A percentile compares a stretch with the other conserved stretches of the same genome.
These are phyloP conservation scores for Torymus texanus DNA, from an alignment of 2,888 invertebrate species.

Conservation along the genomic window DNA sequence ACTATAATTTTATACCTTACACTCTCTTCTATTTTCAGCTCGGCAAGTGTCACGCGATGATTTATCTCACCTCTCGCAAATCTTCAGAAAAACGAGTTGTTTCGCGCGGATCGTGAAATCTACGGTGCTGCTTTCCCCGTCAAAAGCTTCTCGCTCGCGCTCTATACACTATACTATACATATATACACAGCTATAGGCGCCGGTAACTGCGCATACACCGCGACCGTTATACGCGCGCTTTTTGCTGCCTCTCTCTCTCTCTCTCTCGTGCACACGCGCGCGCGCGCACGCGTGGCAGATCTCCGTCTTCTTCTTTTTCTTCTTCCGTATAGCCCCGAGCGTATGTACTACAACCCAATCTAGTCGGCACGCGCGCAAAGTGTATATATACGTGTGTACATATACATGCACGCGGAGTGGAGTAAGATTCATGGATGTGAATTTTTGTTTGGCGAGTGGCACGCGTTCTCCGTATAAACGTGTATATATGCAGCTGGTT, in stretches of 20 bases:
- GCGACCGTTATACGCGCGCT: slow-evolving; percentile 32
- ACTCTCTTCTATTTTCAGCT: too few species aligned
- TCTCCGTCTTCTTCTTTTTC: slow-evolving; percentile 12
- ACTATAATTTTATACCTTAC: too few species aligned
- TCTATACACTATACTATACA: not conserved
- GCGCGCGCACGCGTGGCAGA: not conserved
- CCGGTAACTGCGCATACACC: slow-evolving; percentile 14
- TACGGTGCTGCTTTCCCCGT: not conserved
- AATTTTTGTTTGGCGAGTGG: too few species aligned
- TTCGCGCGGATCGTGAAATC: not conserved
- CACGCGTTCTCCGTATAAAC: too few species aligned
- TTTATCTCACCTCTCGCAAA: not conserved
- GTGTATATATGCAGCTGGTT: too few species aligned
- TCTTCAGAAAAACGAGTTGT: not conserved
- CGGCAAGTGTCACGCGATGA: not conserved
- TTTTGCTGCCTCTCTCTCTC: slow-evolving; percentile 14
- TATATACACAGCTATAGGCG: not conserved
- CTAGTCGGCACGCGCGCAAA: too few species aligned
- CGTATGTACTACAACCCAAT: too few species aligned
- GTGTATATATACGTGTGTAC: too few species aligned
- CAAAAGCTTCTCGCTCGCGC: slow-evolving; percentile 11
- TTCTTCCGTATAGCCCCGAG: not conserved
- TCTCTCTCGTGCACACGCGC: too few species aligned
- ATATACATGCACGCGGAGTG: too few species aligned
- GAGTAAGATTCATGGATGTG: too few species aligned